Evolutionary conservation across 2,888 invertebrate genomes (phyloP).

Genomic region (Mythimna vitellina): DNA sequence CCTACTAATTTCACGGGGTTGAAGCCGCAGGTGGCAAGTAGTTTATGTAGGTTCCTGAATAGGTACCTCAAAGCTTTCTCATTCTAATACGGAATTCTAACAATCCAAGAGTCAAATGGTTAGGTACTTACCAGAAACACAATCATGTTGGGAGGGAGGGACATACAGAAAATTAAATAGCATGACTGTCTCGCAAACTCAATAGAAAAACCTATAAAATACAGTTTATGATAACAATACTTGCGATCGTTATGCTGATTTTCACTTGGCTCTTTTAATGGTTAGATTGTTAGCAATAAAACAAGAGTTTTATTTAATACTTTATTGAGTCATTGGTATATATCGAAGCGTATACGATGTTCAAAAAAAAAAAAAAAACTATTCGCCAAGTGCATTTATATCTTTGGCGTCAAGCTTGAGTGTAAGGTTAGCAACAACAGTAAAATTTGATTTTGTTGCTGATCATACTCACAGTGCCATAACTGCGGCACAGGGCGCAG

Average conservation of each 20-base stretch:
- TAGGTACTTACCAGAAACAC: slow-evolving; percentile 70
- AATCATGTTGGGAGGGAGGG: slow-evolving; percentile 64
- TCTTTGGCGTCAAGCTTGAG: slow-evolving; percentile 10
- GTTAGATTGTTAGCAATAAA: slow-evolving; percentile 54
- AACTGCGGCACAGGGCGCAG: too few species aligned
- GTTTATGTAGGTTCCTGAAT: background rate
- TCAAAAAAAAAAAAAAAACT: background rate
- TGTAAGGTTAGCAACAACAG: background rate
- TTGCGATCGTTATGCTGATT: slow-evolving; percentile 64
- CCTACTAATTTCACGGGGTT: too few species aligned
- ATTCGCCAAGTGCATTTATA: background rate
- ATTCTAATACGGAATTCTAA: background rate
- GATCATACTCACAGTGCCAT: background rate
- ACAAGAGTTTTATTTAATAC: slow-evolving; percentile 35
- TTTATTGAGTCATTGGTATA: slow-evolving; percentile 39
- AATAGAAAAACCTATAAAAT: slow-evolving; percentile 50
- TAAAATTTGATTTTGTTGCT: background rate
- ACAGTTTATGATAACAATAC: slow-evolving; percentile 40
- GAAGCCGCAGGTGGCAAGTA: too few species aligned
- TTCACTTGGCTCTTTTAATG: slow-evolving; percentile 50
- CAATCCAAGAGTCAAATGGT: background rate
- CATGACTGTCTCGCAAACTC: slow-evolving; percentile 26
- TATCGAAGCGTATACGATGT: background rate
- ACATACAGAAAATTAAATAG: slow-evolving; percentile 33
- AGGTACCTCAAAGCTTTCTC: background rate